Base-by-base conservation (phyloP, 1,140 invertebrate genomes). In the Meteorus sp. region DNA sequence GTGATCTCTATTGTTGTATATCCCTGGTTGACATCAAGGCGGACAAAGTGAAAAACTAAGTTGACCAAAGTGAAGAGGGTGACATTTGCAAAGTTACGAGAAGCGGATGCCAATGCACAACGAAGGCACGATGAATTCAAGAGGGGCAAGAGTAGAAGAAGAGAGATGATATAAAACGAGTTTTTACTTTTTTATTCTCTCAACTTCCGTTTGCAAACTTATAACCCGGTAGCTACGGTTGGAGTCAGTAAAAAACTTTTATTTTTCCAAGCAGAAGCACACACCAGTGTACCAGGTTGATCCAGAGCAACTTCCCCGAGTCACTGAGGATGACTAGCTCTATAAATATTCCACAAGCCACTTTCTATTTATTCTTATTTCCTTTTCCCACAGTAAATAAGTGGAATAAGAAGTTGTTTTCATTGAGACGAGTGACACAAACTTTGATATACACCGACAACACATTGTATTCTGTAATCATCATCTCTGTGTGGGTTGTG, bases 41-140 rank as follows among this genome's bases (percentile, higher is more conserved):
- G 66, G 63, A 59, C 63, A 60, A 53, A 69, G 61, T 64, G 69
- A 62, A 70, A 48, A 70, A 70, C 62, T 65, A 64, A 72, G 70
- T 74, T 64, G 68, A 66, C 57, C 59, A 53, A 65, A 63, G 63
- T 56, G 25, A 56, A 56, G 62, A 50, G 25, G 63, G 41, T 27
- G 29, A 29, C 20, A 66, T 59, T 67, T 65, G 31, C 54, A 41
- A 62, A 68, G 64, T 68, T 68, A 60, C 57, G 52, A 48, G 58
- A 60, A 58, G 41, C 43, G 25, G 13, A 13, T 22, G 11, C 23
- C 20, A 45, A 48, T 45, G 23, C 33, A 27, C 15, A 29, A 58
- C 29, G 19, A 44, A 29, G 19, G 23, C 23, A 27, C 7, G 33
- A 4, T 13, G 25, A 27, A 7, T 19, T 35, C 6, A 50, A 57